These are phyloP conservation scores for Cephalotes varians DNA, from an alignment of 2,888 invertebrate species.

Conservation along the genomic window DNA sequence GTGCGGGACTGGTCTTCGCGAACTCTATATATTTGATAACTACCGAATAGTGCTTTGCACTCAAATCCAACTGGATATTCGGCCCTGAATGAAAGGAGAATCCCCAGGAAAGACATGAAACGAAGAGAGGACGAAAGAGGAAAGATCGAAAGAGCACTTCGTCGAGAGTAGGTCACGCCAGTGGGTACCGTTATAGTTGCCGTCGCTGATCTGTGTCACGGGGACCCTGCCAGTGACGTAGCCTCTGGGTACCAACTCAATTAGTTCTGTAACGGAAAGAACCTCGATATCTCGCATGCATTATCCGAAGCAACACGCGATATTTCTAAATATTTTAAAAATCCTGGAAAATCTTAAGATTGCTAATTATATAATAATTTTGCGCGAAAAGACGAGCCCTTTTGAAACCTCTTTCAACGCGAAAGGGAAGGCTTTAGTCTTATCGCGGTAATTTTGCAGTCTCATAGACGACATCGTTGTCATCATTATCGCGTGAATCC, in stretches of 20 bases:
- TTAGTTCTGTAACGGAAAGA: background rate
- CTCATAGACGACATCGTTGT: background rate
- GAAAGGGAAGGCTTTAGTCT: background rate
- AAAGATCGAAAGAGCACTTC: conserved; percentile 60
- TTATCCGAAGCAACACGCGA: background rate
- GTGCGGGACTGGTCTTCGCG: background rate
- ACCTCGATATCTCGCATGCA: background rate
- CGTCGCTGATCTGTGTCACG: conserved; percentile 85
- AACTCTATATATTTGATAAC: background rate
- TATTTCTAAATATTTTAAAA: background rate
- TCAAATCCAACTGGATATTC: conserved; percentile 48
- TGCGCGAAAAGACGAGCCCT: background rate
- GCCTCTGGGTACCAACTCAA: conserved; percentile 43
- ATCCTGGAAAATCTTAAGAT: background rate
- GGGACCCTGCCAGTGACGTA: conserved; percentile 78
- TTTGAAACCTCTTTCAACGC: background rate
- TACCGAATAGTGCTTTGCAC: background rate
- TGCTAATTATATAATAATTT: background rate
- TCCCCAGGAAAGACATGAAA: conserved; percentile 43
- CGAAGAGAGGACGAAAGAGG: conserved; percentile 62
- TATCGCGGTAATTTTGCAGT: background rate
- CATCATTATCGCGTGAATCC: background rate
- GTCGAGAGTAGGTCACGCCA: conserved; percentile 82
- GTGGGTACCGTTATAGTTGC: conserved; percentile 83
- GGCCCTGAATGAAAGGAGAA: conserved; percentile 69